These are phyloP conservation scores for Leptothorax acervorum DNA, from an alignment of 2,888 invertebrate genomes.

Conservation along the genomic window DNA sequence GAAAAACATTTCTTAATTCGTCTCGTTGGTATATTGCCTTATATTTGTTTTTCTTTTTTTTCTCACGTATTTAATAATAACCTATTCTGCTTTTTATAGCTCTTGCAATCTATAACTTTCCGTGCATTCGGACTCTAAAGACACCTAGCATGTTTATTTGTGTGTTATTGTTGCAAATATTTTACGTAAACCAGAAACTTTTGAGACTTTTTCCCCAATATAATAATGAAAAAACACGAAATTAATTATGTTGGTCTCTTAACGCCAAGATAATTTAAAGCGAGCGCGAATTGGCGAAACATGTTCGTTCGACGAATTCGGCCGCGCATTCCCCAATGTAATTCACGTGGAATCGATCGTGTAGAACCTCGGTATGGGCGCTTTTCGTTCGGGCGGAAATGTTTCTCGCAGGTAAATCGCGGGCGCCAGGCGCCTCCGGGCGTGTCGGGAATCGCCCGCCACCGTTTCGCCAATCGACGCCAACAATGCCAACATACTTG, in stretches of 20 bases:
- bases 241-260: conserved; percentile 59
- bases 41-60: neutral
- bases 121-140: neutral
- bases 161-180: neutral
- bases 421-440: conserved; percentile 72
- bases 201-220: neutral
- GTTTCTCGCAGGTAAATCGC: conserved; percentile 74
- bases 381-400: conserved; percentile 73
- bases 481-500: conserved; percentile 60
- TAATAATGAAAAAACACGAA: conserved; percentile 21
- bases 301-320: conserved; percentile 64
- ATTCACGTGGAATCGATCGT: conserved; percentile 75
- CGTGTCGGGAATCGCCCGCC: conserved; percentile 50
- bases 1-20: neutral
- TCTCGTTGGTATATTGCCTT: neutral
- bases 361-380: conserved; percentile 49
- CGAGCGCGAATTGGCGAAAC: conserved; percentile 54
- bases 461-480: conserved; percentile 67
- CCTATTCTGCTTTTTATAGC: neutral
- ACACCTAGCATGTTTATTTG: too few species aligned
- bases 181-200: neutral
- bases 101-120: neutral
- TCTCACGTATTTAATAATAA: neutral
- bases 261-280: conserved; percentile 66
- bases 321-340: conserved; percentile 72